phyloP scores from a whole-genome alignment of 2,888 invertebrate species.

The Cantharis rustica region DNA sequence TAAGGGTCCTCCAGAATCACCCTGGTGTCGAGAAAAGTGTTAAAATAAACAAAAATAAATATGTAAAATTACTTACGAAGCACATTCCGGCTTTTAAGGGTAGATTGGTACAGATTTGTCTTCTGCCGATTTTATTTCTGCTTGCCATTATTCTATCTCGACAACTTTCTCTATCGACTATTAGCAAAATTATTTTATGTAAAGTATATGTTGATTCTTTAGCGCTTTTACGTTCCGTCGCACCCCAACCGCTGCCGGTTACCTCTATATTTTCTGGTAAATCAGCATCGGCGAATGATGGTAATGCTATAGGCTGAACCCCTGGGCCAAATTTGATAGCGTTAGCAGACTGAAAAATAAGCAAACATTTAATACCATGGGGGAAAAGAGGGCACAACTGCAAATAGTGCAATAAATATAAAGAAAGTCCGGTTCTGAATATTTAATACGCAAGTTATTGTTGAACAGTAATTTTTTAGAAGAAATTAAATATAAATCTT shows the following conservation, averaged over 20 bases:
- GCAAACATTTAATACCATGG: too few species aligned
- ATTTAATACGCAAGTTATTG: background rate
- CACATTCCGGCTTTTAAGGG: background rate
- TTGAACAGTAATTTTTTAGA: background rate
- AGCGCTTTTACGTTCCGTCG: background rate
- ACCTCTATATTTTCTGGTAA: background rate
- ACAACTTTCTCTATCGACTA: background rate
- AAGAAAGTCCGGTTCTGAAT: background rate
- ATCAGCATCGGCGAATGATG: background rate
- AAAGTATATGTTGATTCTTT: background rate
- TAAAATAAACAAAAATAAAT: background rate
- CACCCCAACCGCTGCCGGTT: constrained; percentile 1
- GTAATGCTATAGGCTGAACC: background rate
- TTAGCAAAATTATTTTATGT: background rate
- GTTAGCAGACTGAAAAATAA: background rate
- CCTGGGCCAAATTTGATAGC: background rate
- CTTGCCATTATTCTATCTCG: background rate
- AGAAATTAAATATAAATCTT: background rate
- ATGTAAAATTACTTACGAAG: background rate
- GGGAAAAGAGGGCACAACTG: background rate
- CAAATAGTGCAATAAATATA: background rate
- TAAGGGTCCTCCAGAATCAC: constrained; percentile 11
- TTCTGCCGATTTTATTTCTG: background rate
- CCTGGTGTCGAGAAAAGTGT: background rate
- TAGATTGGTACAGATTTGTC: constrained; percentile 6